Evolutionary conservation across 2,888 invertebrate species (phyloP), one percentile per base, ranked within the genome.

Genomic region (Heliconius cydno): DNA sequence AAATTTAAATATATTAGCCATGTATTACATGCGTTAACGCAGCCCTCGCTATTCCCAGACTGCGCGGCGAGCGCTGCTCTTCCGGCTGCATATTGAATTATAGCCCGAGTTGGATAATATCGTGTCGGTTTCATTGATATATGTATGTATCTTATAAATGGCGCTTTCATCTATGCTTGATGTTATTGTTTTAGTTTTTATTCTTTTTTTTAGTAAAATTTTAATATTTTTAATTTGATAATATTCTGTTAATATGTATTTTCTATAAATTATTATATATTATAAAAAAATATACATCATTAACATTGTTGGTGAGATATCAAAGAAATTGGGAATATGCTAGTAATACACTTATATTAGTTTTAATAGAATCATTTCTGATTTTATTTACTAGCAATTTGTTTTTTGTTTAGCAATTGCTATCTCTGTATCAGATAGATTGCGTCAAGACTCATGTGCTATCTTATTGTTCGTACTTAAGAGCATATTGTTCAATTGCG

Each of bases 11-110:
- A 22, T 71, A 52, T 4, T 71, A 71, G 25, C 41, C 28, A 22
- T 57, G 52, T 30, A 38, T 12, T 71, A 72, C 25, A 71, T 81
- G 81, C 78, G 80, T 67, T 52, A 74, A 68, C 78, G 78, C 83
- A 79, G 77, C 75, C 76, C 77, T 73, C 76, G 79, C 82, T 82
- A 81, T 83, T 83, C 80, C 81, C 84, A 84, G 84, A 84, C 84
- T 79, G 84, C 84, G 81, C 83, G 84, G 84, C 83, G 83, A 68
- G 70, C 75, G 38, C 73, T 80, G 73, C 74, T 76, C 82, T 82
- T 82, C 82, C 84, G 83, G 79, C 77, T 76, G 74, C 65, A 66
- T 77, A 57, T 82, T 82, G 79, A 80, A 80, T 80, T 82, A 81
- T 81, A 67, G 79, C 74, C 67, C 74, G 75, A 77, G 77, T 75